Conservation (phyloP, 2,888 invertebrate species). For the Platycnemis pennipes region DNA sequence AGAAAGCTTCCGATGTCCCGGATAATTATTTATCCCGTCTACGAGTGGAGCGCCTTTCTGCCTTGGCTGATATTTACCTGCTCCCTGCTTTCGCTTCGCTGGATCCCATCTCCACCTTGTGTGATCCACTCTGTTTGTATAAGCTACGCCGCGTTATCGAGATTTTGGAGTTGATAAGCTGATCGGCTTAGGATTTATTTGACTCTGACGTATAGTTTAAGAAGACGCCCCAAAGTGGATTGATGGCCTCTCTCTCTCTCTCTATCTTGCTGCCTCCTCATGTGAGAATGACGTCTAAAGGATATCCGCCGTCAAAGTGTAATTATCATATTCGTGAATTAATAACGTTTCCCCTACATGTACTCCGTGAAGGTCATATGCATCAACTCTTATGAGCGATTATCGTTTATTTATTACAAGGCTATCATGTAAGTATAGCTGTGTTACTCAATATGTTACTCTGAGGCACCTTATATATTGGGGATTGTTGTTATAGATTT, state of each 20-base stretch:
- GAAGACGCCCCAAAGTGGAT: background rate
- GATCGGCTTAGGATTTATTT: slow-evolving; percentile 12
- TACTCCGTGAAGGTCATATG: no score
- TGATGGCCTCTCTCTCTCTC: background rate
- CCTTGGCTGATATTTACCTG: background rate
- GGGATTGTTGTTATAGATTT: no score
- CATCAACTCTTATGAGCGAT: no score
- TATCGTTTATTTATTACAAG: no score
- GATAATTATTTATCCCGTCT: background rate
- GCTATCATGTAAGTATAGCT: no score
- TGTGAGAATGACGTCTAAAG: background rate
- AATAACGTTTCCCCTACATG: background rate
- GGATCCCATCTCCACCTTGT: background rate
- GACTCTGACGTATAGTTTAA: slow-evolving; percentile 14
- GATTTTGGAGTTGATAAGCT: background rate
- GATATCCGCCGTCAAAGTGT: background rate
- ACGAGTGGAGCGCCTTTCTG: background rate
- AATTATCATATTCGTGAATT: background rate
- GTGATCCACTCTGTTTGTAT: background rate
- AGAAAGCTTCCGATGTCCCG: slow-evolving; percentile 13
- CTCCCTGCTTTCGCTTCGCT: background rate
- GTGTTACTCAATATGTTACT: no score
- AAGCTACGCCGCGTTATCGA: background rate
- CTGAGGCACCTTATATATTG: no score
- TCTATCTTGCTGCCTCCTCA: slow-evolving; percentile 2